Evolutionary conservation across 2,888 invertebrate genomes (phyloP), one percentile per base, ranked within the genome.

Genomic region (Patella caerulea): DNA sequence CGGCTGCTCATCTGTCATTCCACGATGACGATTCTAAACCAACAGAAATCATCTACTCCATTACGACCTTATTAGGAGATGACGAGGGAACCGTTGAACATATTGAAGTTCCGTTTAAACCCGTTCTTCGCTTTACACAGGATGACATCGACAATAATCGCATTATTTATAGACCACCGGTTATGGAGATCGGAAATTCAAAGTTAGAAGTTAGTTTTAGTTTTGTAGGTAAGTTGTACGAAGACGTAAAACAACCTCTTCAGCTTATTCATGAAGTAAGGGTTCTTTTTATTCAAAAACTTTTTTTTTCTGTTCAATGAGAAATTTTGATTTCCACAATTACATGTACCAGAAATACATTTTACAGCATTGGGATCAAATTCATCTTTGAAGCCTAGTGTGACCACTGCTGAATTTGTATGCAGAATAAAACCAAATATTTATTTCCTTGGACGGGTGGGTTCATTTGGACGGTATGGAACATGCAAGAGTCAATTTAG

Each of bases 81-180:
- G 85, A 80, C 14, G 87, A 89, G 72, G 90, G 90, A 7, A 80
- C 83, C 24, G 65, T 90, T n/a, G 89, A 89, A 76, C 86, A 88
- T 76, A 80, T 87, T 1, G 86, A 87, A 59, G 80, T 80, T 24
- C 89, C 88, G 4, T 86, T 86, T 78, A 80, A 82, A 45, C 83
- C 85, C 3, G 82, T 89, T n/a, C 75, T 77, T 45, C 80, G 79
- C n/a, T 90, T 90, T 77, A 89, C 88, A 9, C 88, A 88, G 83
- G 88, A 85, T 34, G 90, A 91, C 80, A 84, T 91, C 54, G 87
- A 89, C 81, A 85, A 88, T 29, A 88, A 89, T 73, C 82, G 82
- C 56, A 86, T 91, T 45, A 81, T 88, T 17, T 91, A 90, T 84
- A 80, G 89, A 75, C 88, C 90, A 2, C 90, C 89, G 11, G 75